These are phyloP conservation scores for Tachystola acroxantha DNA, from an alignment of 2,888 invertebrate genomes.

Conservation along the genomic window DNA sequence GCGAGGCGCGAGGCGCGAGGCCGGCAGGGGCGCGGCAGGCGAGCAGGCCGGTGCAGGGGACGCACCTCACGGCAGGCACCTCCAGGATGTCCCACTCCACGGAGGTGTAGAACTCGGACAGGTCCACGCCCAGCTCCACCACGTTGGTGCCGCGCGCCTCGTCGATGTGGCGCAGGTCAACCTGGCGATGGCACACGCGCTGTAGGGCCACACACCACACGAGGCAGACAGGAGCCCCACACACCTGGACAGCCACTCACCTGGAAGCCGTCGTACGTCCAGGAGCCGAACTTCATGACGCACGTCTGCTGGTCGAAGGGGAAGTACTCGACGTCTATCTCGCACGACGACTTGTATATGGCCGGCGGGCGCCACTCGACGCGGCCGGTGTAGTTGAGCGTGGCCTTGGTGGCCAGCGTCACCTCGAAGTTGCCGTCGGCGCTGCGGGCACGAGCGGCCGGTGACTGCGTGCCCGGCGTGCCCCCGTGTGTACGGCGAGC, in stretches of 20 bases:
- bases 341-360: constrained; percentile 96
- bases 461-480: not conserved
- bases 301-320: constrained; percentile 96
- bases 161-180: constrained; percentile 94
- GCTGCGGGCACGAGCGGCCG: constrained; percentile 72
- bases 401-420: constrained; percentile 93
- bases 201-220: not conserved
- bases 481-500: not conserved
- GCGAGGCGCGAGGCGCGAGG: too few species aligned
- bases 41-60: not conserved
- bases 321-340: constrained; percentile 95
- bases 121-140: constrained; percentile 96
- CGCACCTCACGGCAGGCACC: constrained; percentile 92
- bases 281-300: constrained; percentile 95
- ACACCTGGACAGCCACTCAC: constrained; percentile 54
- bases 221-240: too few species aligned
- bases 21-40: not conserved
- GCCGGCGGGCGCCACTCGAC: constrained; percentile 97
- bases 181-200: constrained; percentile 67
- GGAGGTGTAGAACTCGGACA: constrained; percentile 98
- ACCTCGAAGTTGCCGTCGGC: constrained; percentile 96
- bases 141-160: constrained; percentile 92
- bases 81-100: constrained; percentile 99
- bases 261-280: constrained; percentile 97
- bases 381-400: constrained; percentile 91